These are phyloP conservation scores for Oligia latruncula DNA, from an alignment of 2,888 invertebrate species.

Conservation along the genomic window DNA sequence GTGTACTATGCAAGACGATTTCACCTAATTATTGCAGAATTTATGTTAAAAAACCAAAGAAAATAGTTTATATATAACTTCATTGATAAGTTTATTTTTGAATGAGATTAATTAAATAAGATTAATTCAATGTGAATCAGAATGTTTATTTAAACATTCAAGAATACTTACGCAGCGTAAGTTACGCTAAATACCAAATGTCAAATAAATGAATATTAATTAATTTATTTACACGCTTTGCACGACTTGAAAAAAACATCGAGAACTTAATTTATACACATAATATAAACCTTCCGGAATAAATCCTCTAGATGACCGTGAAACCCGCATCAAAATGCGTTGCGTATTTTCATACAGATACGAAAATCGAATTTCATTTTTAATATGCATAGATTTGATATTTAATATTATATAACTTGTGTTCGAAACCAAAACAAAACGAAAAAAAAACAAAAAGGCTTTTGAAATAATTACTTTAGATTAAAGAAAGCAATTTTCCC, in stretches of 20 bases:
- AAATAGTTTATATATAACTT: neutral
- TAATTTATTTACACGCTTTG: neutral
- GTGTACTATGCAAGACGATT: conserved; percentile 1
- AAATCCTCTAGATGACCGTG: neutral
- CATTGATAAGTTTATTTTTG: conserved; percentile 31
- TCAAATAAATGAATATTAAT: neutral
- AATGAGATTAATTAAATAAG: conserved; percentile 11
- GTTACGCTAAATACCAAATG: neutral
- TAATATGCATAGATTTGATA: neutral
- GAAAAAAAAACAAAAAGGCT: neutral
- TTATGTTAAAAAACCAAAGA: conserved; percentile 16
- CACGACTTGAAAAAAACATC: neutral
- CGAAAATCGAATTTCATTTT: neutral
- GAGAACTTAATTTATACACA: neutral
- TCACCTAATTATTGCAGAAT: conserved; percentile 4
- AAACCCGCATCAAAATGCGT: neutral
- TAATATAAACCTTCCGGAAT: neutral
- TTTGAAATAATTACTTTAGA: conserved; percentile 10
- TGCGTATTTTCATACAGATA: neutral
- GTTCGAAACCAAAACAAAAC: neutral
- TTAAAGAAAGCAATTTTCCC: conserved; percentile 26
- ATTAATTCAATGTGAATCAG: neutral
- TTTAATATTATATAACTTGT: neutral
- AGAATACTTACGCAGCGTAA: neutral
- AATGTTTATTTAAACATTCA: conserved; percentile 1